Base-by-base conservation (phyloP, 2,113 vertebrate genomes). In the Ageneiosus marmoratus region DNA sequence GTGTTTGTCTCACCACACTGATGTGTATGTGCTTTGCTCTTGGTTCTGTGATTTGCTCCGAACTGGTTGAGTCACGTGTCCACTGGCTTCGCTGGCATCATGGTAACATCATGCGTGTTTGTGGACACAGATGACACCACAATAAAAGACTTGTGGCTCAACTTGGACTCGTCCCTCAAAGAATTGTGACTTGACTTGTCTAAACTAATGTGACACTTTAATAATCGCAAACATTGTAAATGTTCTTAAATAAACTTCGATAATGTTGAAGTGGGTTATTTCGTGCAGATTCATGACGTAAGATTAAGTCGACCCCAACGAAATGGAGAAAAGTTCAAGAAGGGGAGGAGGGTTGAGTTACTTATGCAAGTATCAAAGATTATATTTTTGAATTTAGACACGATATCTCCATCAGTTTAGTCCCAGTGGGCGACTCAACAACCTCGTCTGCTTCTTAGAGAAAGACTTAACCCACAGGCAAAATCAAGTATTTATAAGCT, bases 401-500 rank as follows among this genome's bases (percentile, higher is more conserved):
- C 46, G n/a, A 72, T 13, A 46, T 27, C 11, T 46, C 24, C 24
- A 27, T n/a, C 69, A 48, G 24, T 13, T 24, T 7, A 16, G 13
- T 73, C 13, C 69, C 69, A 48, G 7, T 27, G 48, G 44, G 24
- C 13, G 69, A 73, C 44, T 27, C 41, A 48, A 73, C 69, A 48
- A 48, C 27, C 44, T 15, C 13, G 44, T 56, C 58, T 50, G 72
- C 76, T 58, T 85, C 76, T 79, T 15, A 22, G 15, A 20, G 75
- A 48, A 51, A 24, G 13, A 24, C 29, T 60, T 22, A 13, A 29
- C 48, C 81, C 77, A 20, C 37, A 7, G 78, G 77, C 60, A 0
- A 50, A 81, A 77, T 63, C 18, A 74, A 78, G 44, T 50, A 77
- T 85, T 73, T 75, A 73, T 77, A 81, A 48, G 72, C 80, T 83